Evolutionary conservation across 92 coral and sea anemone species (phyloP).

Genomic region (Epizoanthus illoricatus): DNA sequence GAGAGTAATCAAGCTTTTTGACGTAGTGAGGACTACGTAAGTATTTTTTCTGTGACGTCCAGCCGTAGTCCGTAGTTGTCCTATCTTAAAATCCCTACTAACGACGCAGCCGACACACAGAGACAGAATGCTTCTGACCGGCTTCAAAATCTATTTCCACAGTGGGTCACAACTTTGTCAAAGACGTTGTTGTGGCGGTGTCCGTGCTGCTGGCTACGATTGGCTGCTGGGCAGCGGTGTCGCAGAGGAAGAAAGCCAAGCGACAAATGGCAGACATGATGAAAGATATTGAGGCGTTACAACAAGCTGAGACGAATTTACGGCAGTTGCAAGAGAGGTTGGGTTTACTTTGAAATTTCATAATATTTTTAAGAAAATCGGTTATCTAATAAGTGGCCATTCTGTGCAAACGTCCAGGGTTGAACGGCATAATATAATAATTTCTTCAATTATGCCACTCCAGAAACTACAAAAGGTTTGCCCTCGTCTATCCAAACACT

Average conservation of each 20-base stretch:
- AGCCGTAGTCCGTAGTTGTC: too few relatives aligned
- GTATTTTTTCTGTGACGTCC: too few relatives aligned
- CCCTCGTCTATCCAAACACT: too few relatives aligned
- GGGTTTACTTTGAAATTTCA: neutral
- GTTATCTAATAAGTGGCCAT: neutral
- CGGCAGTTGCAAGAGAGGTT: conserved; percentile 53
- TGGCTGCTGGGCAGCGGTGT: conserved; percentile 51
- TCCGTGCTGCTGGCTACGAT: conserved; percentile 45
- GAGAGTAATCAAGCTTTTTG: too few relatives aligned
- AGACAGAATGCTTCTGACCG: too few relatives aligned
- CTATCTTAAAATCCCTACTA: too few relatives aligned
- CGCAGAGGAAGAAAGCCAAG: conserved; percentile 55
- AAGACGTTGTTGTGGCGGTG: conserved; percentile 48
- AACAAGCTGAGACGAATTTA: conserved; percentile 50
- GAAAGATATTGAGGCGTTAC: conserved; percentile 54
- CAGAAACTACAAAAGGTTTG: too few relatives aligned
- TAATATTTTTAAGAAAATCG: neutral
- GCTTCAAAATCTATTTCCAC: neutral
- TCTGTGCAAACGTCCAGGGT: too few relatives aligned
- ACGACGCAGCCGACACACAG: too few relatives aligned
- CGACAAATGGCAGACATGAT: conserved; percentile 49
- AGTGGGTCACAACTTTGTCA: conserved; percentile 53
- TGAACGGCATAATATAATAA: too few relatives aligned
- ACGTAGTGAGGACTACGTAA: too few relatives aligned
- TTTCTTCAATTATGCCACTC: too few relatives aligned